Evolutionary conservation across 2,888 invertebrate genomes (phyloP), one percentile per base, ranked within the genome.

Genomic region (Metopia argyrocephala): DNA sequence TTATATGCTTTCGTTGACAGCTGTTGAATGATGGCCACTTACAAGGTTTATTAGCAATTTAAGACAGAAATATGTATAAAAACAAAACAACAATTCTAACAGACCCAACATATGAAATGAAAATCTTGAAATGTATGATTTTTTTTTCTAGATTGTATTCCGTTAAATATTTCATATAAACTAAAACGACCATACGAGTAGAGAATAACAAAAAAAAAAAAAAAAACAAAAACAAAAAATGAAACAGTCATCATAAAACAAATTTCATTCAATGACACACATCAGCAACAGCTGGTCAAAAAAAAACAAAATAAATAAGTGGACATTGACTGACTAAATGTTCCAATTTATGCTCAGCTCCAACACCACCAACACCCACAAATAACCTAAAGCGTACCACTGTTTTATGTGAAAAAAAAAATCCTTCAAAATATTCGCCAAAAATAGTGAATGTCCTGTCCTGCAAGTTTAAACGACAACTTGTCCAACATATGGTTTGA

Each of bases 1-100:
- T 87, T 87, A 87, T 87, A 85, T 85, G 86, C 85, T 86, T 85
- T 85, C 83, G 84, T 85, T 87, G 87, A 86, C 87, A 87, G 87
- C 87, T 81, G 81, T 81, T 75, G 81, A 78, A 75, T 81, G 81
- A 81, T 81, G 74, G 74, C 74, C 74, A 75, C 81, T 78, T 74
- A 76, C 74, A 75, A 78, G 70, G 61, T 81, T 81, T 78, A 81
- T 81, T 81, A 78, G 70, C 74, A 74, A 68, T 81, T 71, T 78
- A 70, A 74, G 61, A 78, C 66, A 68, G 23, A 75, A 61, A 59
- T 65, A 68, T 71, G 66, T 23, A 71, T 31, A 5, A 5, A 66
- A 57, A 31, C 23, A 50, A 21, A 62, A 65, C 9, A 62, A 61
- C 61, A 0, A 57, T 76, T 20, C 15, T 6, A 68, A 68, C 0